Base-by-base conservation (phyloP, 2,888 invertebrate genomes). In the Dyspetes luteomarginatus region DNA sequence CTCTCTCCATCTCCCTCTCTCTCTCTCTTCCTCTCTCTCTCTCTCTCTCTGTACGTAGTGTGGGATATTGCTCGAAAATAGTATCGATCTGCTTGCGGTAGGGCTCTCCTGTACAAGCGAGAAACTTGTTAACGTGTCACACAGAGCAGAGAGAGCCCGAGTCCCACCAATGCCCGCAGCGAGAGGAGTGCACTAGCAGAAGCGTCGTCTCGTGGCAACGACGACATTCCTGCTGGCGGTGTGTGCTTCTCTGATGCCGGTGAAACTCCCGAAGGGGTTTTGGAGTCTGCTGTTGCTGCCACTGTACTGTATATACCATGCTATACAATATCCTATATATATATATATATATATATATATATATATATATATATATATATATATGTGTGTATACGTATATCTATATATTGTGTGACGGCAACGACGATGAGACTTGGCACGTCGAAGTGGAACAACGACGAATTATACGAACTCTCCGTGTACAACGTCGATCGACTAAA, bases 391-490 rank as follows among this genome's bases (percentile, higher is more conserved):
- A 73, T 62, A 78, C 82, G 81, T 85, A 85, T 85, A 84, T 36
- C 9, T 43, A 19, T 67, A 17, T n/a, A 43, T 67, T 67, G 36
- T 60, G 22, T 45, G 68, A 41, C 56, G 45, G 50, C 36, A 64
- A 64, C 28, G 60, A 72, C 76, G 68, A 73, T 76, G 82, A 78
- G 82, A 86, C 82, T 86, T 84, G 85, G 83, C 83, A 83, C 81
- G 80, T 77, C 80, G 82, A 87, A 86, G 78, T 84, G 81, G 82
- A 84, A 83, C 83, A 82, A 82, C 84, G 84, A 74, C 77, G 85
- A 86, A 86, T 87, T 87, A 87, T 87, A 81, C 81, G 73, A 77
- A 77, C 81, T 81, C 81, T 73, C 65, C 77, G 69, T 81, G 77
- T 81, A 81, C 81, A 81, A 81, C 77, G 77, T 45, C 65, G 81